Base-by-base conservation (phyloP, 2,888 invertebrate species). In the Aphodius granarius region DNA sequence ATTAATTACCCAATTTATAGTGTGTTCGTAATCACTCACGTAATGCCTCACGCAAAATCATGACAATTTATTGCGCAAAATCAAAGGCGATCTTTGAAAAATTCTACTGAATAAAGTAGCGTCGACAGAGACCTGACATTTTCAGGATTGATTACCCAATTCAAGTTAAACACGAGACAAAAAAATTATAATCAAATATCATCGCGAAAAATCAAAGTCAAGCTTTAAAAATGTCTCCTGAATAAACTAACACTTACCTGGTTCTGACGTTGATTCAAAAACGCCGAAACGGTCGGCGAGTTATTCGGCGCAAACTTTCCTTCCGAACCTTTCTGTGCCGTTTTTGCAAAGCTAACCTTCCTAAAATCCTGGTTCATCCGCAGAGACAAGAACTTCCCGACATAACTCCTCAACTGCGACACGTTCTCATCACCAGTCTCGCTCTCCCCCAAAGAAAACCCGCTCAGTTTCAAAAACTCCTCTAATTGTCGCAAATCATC, bases 331-430 rank as follows among this genome's bases (percentile, higher is more conserved):
- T 89, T 89, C 80, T 89, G 88, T 85, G 88, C 89, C 80, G 87
- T 87, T 84, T 86, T 89, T 71, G 94, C 94, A 86, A 94, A 94
- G 86, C 94, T 94, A 78, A 94, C 94, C 79, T 92, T 92, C 86
- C 94, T 94, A 82, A 91, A 90, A 81, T 93, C 92, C 82, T 92
- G 92, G 82, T 93, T 93, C 85, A 92, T 91, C 85, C 91, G 92
- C 85, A 93, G 89, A 81, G 92, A 89, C 77, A 94, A 88, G 84
- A 93, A 94, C 84, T 92, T 92, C 83, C 91, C 90, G 73, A 94
- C 94, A 83, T 93, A 92, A 80, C 91, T 91, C 84, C 92, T 89
- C 85, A 94, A 89, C 86, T 92, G 92, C 85, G 91, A 89, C 77
- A 94, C 89, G 85, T 93, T 93, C 81, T 91, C 91, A 84, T 93